Evolutionary conservation across 2,797 vertebrate species (phyloP).

Genomic region (Sardinella longiceps): DNA sequence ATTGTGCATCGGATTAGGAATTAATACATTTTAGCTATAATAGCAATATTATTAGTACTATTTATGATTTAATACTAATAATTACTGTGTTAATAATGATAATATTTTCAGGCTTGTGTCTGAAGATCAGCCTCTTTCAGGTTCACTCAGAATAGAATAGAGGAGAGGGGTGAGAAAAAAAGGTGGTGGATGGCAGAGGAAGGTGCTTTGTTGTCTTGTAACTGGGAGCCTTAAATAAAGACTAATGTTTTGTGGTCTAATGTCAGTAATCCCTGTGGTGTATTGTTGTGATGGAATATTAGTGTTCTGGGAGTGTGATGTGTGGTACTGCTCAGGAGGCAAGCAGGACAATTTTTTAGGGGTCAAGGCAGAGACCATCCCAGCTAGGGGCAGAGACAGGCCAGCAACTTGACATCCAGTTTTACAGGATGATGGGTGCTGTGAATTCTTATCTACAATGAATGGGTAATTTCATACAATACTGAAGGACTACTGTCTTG

Average conservation of each 20-base stretch:
- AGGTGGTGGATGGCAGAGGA: not conserved
- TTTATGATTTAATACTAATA: conserved; percentile 74
- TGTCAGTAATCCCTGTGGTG: conserved; percentile 12
- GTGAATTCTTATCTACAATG: not conserved
- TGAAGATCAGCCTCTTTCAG: conserved; percentile 53
- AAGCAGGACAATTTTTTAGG: not conserved
- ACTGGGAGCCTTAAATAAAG: not conserved
- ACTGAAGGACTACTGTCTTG: too few relatives aligned
- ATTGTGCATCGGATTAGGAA: conserved; percentile 79
- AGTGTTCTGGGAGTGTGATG: not conserved
- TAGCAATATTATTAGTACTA: conserved; percentile 79
- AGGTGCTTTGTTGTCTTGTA: not conserved
- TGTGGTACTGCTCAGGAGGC: not conserved
- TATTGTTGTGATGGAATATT: not conserved
- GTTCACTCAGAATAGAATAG: conserved; percentile 11
- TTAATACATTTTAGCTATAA: conserved; percentile 81
- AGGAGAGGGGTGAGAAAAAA: not conserved
- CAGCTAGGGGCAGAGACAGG: not conserved
- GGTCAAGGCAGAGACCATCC: not conserved
- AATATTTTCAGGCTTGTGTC: conserved; percentile 70
- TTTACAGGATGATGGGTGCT: not conserved
- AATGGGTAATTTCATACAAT: not conserved
- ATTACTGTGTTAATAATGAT: conserved; percentile 68
- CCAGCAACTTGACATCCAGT: not conserved
- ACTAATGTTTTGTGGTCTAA: not conserved